Evolutionary conservation across 2,888 invertebrate species (phyloP), one percentile per base, ranked within the genome.

Genomic region (Brachypterus glaber): DNA sequence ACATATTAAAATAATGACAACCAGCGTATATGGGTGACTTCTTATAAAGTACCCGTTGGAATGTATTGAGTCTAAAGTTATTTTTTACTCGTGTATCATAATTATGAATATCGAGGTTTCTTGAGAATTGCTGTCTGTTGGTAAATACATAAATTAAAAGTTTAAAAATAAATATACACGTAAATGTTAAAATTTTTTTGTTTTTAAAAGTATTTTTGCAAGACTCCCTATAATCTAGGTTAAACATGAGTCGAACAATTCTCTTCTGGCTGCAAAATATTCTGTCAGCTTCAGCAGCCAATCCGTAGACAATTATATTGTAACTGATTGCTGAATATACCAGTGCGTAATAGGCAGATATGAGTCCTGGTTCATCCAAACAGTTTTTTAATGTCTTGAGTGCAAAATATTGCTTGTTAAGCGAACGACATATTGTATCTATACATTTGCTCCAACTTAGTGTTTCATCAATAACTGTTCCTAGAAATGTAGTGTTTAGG

Each of bases 321-420:
- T 21, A 21, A 5, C 21, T 9, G 9, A 31, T 31, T 15, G 31
- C 11, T n/a, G 31, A 31, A n/a, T 31, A 31, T 13, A 31, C 31
- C 15, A 31, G 17, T 11, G 13, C 31, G 15, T 31, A 3, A 3
- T 31, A 31, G 9, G 17, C 17, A 9, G 21, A 21, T 14, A 15
- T 16, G 11, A 3, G 8, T 31, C 31, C 14, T 11, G 5, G 15
- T 15, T 9, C 12, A 31, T 31, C 2, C 15, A 31, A 16, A 13
- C 17, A 11, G n/a, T 16, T 31, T 16, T 14, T 31, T n/a, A n/a
- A n/a, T n/a, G n/a, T n/a, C n/a, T n/a, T n/a, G n/a, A n/a, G n/a
- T 11, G 31, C 31, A 16, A 31, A 31, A 16, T 31, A 31, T 4
- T 31, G 31, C 16, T 31, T 31, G 31, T 31, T 31, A 14, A 31